phyloP scores from a whole-genome alignment of 2,888 invertebrate genomes.

The Hirudinaria manillensis region DNA sequence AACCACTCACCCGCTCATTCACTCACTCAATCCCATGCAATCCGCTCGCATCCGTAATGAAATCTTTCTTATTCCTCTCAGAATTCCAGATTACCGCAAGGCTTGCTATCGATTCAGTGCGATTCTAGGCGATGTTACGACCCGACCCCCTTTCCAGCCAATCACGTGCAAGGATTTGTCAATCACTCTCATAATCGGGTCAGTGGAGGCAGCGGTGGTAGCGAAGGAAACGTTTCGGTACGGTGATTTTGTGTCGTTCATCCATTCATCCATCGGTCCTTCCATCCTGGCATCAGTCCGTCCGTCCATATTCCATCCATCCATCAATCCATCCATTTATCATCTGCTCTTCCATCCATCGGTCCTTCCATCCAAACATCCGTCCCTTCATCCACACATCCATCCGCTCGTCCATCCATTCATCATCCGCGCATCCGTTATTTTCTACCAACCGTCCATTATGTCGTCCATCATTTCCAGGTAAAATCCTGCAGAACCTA shows the following conservation, averaged over 20 bases:
- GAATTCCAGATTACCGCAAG: conserved; percentile 8
- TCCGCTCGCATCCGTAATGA: too few relatives aligned
- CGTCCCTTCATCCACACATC: neutral
- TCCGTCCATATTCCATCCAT: neutral
- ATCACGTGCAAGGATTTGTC: conserved; percentile 19
- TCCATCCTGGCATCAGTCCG: neutral
- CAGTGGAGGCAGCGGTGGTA: neutral
- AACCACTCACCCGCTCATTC: too few relatives aligned
- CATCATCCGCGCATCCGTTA: neutral
- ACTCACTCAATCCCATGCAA: too few relatives aligned
- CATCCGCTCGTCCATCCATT: neutral
- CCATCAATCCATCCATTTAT: neutral
- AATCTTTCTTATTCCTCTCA: neutral
- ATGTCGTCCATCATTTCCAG: conserved; percentile 2
- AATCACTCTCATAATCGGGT: conserved; percentile 12
- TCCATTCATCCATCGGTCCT: neutral
- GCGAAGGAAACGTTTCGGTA: conserved; percentile 13
- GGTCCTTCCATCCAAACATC: neutral
- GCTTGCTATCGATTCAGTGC: neutral
- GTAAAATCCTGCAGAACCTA: too few relatives aligned
- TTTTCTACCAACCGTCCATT: neutral
- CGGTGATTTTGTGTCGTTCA: neutral
- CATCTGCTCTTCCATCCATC: neutral
- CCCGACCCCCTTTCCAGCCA: conserved; percentile 1
- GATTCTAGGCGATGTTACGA: conserved; percentile 4